phyloP scores from a whole-genome alignment of 2,888 invertebrate species.

The Sphaerophoria rueppellii region DNA sequence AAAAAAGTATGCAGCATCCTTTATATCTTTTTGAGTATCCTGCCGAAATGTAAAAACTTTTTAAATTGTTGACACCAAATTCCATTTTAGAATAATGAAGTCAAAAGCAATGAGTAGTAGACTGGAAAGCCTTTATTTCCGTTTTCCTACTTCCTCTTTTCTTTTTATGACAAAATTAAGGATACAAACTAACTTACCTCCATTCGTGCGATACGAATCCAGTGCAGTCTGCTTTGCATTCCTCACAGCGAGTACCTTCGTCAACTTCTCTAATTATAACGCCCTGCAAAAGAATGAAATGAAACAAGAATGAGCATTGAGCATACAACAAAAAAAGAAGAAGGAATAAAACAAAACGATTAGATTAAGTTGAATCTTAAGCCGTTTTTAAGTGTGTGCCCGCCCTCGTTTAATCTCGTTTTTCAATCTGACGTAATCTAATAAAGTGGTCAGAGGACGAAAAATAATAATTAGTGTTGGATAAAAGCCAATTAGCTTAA shows the following conservation, averaged over 20 bases:
- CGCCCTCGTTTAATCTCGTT: conserved; percentile 23
- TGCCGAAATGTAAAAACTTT: conserved; percentile 23
- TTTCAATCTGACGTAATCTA: conserved; percentile 38
- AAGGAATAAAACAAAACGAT: conserved; percentile 15
- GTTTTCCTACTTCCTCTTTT: neutral
- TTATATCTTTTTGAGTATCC: conserved; percentile 28
- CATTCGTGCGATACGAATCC: conserved; percentile 93
- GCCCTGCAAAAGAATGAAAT: conserved; percentile 85
- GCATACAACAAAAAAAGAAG: neutral
- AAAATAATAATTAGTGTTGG: conserved; percentile 23
- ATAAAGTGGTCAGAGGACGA: conserved; percentile 26
- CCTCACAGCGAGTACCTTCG: conserved; percentile 90
- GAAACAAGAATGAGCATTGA: conserved; percentile 14
- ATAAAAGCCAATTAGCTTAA: conserved; percentile 41
- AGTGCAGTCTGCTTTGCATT: conserved; percentile 91
- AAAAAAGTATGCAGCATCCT: conserved; percentile 15
- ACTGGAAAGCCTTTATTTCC: neutral
- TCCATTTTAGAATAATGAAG: neutral
- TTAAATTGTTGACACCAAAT: conserved; percentile 8
- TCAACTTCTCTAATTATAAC: conserved; percentile 94
- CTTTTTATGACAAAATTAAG: neutral
- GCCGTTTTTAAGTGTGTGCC: conserved; percentile 30
- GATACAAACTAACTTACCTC: conserved; percentile 88
- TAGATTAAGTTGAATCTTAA: conserved; percentile 27
- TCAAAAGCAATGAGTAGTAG: neutral